These are phyloP conservation scores for Dyspetes luteomarginatus DNA, from an alignment of 2,888 invertebrate genomes.

Conservation along the genomic window DNA sequence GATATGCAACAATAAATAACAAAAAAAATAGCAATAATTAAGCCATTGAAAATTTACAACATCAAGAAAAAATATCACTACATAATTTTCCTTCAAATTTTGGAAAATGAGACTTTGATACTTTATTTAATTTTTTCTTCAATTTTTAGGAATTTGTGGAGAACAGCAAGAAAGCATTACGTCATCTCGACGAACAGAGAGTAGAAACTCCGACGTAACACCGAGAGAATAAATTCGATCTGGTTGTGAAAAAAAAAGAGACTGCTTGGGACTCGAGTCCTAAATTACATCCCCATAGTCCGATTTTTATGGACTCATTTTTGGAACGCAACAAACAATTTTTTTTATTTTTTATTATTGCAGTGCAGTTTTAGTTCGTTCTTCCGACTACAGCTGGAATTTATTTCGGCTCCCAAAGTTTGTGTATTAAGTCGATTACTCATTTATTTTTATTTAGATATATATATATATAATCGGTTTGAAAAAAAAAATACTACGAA, in stretches of 20 bases:
- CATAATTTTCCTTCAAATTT: no score
- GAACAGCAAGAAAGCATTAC: conserved; percentile 85
- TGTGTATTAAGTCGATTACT: conserved; percentile 11
- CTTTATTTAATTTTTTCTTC: conserved; percentile 34
- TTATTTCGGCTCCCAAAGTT: conserved; percentile 39
- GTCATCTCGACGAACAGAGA: conserved; percentile 68
- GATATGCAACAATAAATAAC: no score
- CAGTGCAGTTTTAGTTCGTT: conserved; percentile 36
- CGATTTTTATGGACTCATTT: background rate
- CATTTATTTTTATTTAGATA: conserved; percentile 37
- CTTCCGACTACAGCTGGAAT: background rate
- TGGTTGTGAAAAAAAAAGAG: conserved; percentile 21
- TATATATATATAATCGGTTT: background rate
- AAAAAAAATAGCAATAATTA: no score
- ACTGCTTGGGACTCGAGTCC: conserved; percentile 36
- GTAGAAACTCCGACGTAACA: conserved; percentile 57
- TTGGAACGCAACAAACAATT: background rate
- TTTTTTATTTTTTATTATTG: background rate
- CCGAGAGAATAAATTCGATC: conserved; percentile 2
- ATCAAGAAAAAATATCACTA: no score
- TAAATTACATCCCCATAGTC: conserved; percentile 13
- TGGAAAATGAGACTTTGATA: no score
- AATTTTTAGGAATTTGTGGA: conserved; percentile 85
- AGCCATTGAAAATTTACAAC: no score
- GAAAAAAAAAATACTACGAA: conserved; percentile 5